phyloP scores from a whole-genome alignment of 2,888 invertebrate genomes.

The Drosophila parthenogenetica region DNA sequence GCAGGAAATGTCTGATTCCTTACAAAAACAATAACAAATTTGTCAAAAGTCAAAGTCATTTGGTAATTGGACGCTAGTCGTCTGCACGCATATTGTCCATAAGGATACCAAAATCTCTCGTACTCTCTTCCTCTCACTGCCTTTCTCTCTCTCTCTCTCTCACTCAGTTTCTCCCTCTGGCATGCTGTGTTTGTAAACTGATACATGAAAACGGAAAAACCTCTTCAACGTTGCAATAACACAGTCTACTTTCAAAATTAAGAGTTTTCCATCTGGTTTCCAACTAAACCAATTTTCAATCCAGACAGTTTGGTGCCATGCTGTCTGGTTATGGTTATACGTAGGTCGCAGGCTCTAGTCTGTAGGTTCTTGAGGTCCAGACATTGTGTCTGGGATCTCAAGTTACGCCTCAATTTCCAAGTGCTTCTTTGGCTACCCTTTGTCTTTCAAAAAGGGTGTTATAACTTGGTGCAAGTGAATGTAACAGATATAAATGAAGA shows the following conservation, averaged over 20 bases:
- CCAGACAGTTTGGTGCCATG: slow-evolving; percentile 67
- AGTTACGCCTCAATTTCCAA: slow-evolving; percentile 16
- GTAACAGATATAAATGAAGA: not conserved
- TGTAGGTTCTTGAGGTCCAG: slow-evolving; percentile 4
- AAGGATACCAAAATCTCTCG: slow-evolving; percentile 4
- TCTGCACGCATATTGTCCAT: slow-evolving; percentile 44
- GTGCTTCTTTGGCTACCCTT: not conserved
- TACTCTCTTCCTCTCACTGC: no score
- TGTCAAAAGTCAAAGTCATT: slow-evolving; percentile 44
- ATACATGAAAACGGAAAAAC: slow-evolving; percentile 76
- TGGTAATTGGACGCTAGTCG: slow-evolving; percentile 67
- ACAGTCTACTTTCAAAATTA: slow-evolving; percentile 19
- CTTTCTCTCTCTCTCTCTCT: not conserved
- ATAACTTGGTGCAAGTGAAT: not conserved
- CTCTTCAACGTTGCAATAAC: slow-evolving; percentile 58
- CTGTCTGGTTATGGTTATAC: slow-evolving; percentile 60
- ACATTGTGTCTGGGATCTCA: slow-evolving; percentile 6
- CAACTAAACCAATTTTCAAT: slow-evolving; percentile 46
- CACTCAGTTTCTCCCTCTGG: not conserved
- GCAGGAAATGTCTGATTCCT: slow-evolving; percentile 68
- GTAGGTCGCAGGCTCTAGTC: not conserved
- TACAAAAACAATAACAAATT: slow-evolving; percentile 61
- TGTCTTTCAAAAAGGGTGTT: not conserved
- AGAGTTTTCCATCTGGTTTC: slow-evolving; percentile 78
- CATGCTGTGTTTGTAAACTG: slow-evolving; percentile 59